Base-by-base conservation (phyloP, 1,140 invertebrate species). In the Anthonomus grandis region DNA sequence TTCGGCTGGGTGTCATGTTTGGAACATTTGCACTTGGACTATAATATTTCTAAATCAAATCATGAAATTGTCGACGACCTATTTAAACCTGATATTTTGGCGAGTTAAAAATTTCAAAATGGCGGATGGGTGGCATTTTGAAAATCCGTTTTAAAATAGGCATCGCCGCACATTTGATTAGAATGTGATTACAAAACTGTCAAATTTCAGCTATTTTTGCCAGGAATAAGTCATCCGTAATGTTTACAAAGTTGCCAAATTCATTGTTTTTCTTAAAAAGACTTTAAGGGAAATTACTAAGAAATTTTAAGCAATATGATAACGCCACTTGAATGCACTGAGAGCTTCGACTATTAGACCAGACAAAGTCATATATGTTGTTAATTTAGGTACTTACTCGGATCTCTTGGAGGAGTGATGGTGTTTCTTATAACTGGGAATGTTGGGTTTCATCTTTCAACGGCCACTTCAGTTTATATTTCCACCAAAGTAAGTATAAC, bases 401-500 rank as follows among this genome's bases (percentile, higher is more conserved):
- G 49, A 52, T 52, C 49, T 37, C 31, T 24, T 9, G 3, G 22
- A 23, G 17, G 5, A 52, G 18, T 41, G 49, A 19, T 42, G n/a
- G n/a, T n/a, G 38, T 27, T 52, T 52, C 38, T 52, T 52, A 21
- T 41, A 52, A 18, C 17, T 38, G 22, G 49, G 38, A 21, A 39
- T 42, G 15, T 38, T 52, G 19, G 38, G 13, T 42, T 52, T 52
- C 37, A 52, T 52, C 4, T 8, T 48, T n/a, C 12, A 24, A 10
- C 13, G 23, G 8, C n/a, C 27, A 8, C 15, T 54, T 45, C 13
- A 52, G 36, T 36, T 45, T 54, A 18, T 45, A 24, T 45, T 54
- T 54, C 51, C 51, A 54, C 39, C 51, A 54, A n/a, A n/a, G n/a
- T 31, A 54, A 45, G 18, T 54, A 45, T 13, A 25, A 23, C 10